phyloP scores from a whole-genome alignment of 2,888 invertebrate genomes.

The Scaptomyza cyrtandrae region DNA sequence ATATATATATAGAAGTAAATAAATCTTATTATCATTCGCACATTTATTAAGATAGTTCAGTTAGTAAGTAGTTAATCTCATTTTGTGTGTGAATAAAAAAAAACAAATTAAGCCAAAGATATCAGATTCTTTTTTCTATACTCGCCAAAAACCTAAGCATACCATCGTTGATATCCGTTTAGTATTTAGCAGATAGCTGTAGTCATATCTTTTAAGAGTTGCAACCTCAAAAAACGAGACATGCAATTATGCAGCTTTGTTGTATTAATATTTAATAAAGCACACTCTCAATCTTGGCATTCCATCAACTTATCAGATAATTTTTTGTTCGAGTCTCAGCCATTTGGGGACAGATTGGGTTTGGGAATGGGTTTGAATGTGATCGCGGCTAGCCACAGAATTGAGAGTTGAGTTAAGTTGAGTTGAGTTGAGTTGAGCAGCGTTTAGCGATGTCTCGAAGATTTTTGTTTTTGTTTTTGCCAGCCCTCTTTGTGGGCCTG shows the following conservation, averaged over 20 bases:
- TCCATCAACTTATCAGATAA: slow-evolving; percentile 47
- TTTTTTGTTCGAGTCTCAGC: background rate
- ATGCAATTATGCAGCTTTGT: slow-evolving; percentile 14
- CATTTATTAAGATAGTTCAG: no score
- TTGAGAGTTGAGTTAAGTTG: slow-evolving; percentile 11
- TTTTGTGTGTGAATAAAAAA: no score
- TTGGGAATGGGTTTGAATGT: slow-evolving; percentile 10
- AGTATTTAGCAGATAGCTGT: background rate
- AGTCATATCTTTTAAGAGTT: background rate
- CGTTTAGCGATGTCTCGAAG: slow-evolving; percentile 47
- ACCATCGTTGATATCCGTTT: background rate
- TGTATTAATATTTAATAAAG: slow-evolving; percentile 41
- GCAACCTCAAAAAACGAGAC: background rate
- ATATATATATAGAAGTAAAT: no score
- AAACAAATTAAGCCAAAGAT: no score
- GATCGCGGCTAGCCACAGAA: slow-evolving; percentile 35
- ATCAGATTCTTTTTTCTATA: no score
- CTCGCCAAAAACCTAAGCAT: background rate
- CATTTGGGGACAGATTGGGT: slow-evolving; percentile 36
- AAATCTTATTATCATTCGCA: no score
- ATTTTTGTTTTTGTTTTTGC: slow-evolving; percentile 31
- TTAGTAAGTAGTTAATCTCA: no score
- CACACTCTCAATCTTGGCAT: slow-evolving; percentile 24
- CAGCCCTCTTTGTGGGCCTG: slow-evolving; percentile 59
- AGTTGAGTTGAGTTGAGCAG: slow-evolving; percentile 17